phyloP scores from a whole-genome alignment of 1,140 invertebrate genomes.

The Sitobion miscanthi region DNA sequence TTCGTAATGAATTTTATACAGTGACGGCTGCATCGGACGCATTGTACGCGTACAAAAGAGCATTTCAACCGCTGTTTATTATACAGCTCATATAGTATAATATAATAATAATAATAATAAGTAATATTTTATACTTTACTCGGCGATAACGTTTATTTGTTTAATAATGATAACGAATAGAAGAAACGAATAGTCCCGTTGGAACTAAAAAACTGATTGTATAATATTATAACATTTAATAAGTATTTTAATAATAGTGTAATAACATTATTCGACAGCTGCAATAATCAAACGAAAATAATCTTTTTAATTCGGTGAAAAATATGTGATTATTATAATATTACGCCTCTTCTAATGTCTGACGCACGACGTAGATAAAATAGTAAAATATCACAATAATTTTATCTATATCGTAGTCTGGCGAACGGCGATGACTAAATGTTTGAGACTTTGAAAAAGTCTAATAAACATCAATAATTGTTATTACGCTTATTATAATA shows the following conservation, averaged over 20 bases:
- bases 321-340: neutral
- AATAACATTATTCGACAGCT: neutral
- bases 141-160: neutral
- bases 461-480: neutral
- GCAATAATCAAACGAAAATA: neutral
- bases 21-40: neutral
- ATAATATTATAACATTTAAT: neutral
- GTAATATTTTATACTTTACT: neutral
- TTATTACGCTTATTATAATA: neutral
- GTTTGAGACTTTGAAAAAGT: neutral
- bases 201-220: neutral
- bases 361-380: too few species aligned
- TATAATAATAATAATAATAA: neutral
- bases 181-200: neutral
- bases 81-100: neutral
- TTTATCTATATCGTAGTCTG: too few species aligned
- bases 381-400: too few species aligned
- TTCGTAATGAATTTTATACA: neutral
- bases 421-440: neutral
- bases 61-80: neutral
- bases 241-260: neutral
- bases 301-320: neutral
- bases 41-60: neutral
- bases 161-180: neutral
- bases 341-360: neutral